A percentile compares a stretch with the other conserved stretches of the same genome.
Evolutionary conservation across 1,140 invertebrate genomes (phyloP).

Genomic region (Ips typographus): DNA sequence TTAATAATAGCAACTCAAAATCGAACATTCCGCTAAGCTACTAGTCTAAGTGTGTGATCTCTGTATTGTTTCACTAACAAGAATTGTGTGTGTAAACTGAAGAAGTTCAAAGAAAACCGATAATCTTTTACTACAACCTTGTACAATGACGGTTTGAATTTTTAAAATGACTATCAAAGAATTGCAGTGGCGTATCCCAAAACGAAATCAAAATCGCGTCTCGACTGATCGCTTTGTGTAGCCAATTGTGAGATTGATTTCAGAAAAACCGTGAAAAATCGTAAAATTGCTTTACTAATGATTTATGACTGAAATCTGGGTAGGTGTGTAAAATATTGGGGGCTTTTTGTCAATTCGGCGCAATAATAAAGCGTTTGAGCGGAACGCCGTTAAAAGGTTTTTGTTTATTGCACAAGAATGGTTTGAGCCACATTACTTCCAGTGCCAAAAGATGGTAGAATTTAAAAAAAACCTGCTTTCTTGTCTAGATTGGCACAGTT

Average conservation of each 20-base stretch:
- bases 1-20: background rate
- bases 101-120: slow-evolving; percentile 3
- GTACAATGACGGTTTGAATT: slow-evolving; percentile 1
- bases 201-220: background rate
- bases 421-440: too few relatives aligned
- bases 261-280: slow-evolving; percentile 25
- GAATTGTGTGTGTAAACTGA: background rate
- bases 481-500: too few relatives aligned
- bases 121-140: slow-evolving; percentile 11
- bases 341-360: background rate
- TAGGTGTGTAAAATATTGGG: background rate
- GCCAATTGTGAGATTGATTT: slow-evolving; percentile 11
- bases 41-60: background rate
- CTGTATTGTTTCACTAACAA: background rate
- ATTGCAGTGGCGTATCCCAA: background rate
- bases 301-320: slow-evolving; percentile 20
- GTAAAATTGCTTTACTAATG: slow-evolving; percentile 20
- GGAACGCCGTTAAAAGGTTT: background rate
- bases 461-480: too few relatives aligned
- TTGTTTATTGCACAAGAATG: too few relatives aligned
- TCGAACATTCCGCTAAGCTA: background rate
- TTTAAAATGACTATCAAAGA: slow-evolving; percentile 1
- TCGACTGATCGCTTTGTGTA: slow-evolving; percentile 15
- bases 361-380: background rate
- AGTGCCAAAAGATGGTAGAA: too few relatives aligned